Evolutionary conservation across 1,140 invertebrate genomes (phyloP).

Genomic region (Diachasma alloeum): DNA sequence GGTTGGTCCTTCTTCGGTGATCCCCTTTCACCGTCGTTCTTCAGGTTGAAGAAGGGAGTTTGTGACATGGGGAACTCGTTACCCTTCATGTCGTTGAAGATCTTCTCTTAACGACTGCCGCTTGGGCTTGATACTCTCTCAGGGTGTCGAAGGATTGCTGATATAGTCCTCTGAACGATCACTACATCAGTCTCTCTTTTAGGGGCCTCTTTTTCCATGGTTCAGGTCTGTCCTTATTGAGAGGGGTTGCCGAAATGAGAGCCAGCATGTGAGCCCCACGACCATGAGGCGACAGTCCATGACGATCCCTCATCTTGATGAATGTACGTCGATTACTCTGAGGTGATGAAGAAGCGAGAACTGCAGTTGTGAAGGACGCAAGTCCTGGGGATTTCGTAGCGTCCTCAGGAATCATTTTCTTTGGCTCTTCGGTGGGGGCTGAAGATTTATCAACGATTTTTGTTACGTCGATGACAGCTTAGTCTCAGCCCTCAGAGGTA

Average conservation of each 20-base stretch:
- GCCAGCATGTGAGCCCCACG: conserved; percentile 59
- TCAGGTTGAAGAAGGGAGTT: conserved; percentile 55
- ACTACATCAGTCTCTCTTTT: neutral
- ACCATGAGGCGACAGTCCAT: conserved; percentile 42
- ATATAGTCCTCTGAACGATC: conserved; percentile 25
- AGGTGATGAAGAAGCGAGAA: conserved; percentile 41
- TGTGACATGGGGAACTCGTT: conserved; percentile 35
- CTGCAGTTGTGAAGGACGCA: neutral
- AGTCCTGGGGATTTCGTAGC: neutral
- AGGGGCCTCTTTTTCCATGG: no score
- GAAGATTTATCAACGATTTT: no score
- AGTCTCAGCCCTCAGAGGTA: conserved; percentile 17
- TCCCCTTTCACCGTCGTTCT: conserved; percentile 59
- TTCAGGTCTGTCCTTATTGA: conserved; percentile 32
- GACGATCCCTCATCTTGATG: conserved; percentile 25
- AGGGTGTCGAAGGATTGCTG: neutral
- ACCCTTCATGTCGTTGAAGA: conserved; percentile 59
- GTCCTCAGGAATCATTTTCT: conserved; percentile 6
- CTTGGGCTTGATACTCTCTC: conserved; percentile 50
- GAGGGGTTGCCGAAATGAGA: conserved; percentile 51
- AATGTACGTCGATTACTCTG: conserved; percentile 35
- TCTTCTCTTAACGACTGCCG: conserved; percentile 58
- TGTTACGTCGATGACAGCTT: no score
- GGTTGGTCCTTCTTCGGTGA: conserved; percentile 48
- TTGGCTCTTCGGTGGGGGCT: neutral